These are phyloP conservation scores for Eclectus roratus DNA, from an alignment of 2,113 vertebrate species.

Conservation along the genomic window DNA sequence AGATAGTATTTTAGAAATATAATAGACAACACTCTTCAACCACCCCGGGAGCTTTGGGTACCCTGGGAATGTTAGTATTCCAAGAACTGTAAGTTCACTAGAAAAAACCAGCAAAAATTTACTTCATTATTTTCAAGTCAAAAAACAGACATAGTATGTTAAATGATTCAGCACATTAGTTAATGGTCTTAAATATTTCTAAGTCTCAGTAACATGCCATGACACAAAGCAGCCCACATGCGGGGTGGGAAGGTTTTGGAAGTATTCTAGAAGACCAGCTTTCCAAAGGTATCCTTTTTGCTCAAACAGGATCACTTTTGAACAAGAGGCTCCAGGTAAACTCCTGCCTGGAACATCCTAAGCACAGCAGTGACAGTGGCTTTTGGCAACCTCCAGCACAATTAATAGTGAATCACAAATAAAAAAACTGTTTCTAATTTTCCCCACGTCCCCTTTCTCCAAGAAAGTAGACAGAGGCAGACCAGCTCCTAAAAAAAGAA, in stretches of 20 bases:
- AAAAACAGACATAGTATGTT: background rate
- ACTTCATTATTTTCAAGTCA: background rate
- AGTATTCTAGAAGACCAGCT: background rate
- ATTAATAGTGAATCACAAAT: background rate
- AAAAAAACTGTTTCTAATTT: background rate
- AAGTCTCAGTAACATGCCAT: background rate
- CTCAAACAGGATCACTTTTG: background rate
- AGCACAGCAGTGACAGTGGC: background rate
- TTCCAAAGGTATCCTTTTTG: background rate
- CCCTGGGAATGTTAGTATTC: background rate
- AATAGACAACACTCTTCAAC: background rate
- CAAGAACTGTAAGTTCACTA: background rate
- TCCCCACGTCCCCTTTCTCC: background rate
- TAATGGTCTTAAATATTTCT: background rate
- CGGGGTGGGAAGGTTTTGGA: rapidly evolving
- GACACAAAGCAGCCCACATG: background rate
- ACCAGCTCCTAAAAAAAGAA: background rate
- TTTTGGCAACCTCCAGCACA: background rate
- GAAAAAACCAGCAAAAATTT: background rate
- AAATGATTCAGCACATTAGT: background rate
- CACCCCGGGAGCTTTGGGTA: background rate
- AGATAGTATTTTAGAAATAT: background rate
- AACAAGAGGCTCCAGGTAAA: background rate
- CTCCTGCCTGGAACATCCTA: background rate
- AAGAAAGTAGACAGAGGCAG: background rate